Evolutionary conservation across 1,140 invertebrate species (phyloP).

Genomic region (Drosophila subobscura): DNA sequence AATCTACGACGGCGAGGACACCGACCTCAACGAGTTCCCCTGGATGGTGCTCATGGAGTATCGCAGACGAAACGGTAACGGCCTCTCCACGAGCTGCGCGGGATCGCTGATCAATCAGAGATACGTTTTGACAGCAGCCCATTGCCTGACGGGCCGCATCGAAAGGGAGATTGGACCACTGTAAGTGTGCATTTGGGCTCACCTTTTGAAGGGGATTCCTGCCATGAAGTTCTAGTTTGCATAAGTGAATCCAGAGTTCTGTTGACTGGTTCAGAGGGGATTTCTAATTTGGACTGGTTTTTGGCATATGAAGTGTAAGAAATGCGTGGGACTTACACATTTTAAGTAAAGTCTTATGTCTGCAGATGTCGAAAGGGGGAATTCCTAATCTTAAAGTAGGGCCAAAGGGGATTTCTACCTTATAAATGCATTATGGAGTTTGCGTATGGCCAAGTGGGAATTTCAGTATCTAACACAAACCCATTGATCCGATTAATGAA

Average conservation of each 20-base stretch:
- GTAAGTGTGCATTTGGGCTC: slow-evolving; percentile 82
- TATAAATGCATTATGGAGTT: no score
- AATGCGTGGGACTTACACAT: not conserved
- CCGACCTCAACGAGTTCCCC: slow-evolving; percentile 85
- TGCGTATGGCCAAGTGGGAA: not conserved
- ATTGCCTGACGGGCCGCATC: slow-evolving; percentile 86
- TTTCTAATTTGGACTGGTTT: slow-evolving; percentile 3
- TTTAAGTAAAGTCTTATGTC: slow-evolving; percentile 16
- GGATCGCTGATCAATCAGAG: slow-evolving; percentile 85
- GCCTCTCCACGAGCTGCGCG: slow-evolving; percentile 84
- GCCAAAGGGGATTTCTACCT: no score
- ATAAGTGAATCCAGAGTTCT: not conserved
- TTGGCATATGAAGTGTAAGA: not conserved
- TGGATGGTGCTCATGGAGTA: slow-evolving; percentile 88
- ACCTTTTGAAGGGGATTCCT: not conserved
- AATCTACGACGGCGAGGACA: slow-evolving; percentile 78
- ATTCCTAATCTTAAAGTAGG: not conserved
- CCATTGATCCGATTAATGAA: slow-evolving; percentile 30
- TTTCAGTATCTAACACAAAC: no score
- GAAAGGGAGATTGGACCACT: slow-evolving; percentile 83
- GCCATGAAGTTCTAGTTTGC: slow-evolving; percentile 11
- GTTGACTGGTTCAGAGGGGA: not conserved
- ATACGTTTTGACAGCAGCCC: slow-evolving; percentile 89
- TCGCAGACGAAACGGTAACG: slow-evolving; percentile 60
- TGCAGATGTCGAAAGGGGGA: not conserved